Percentiles rank a stretch among this genome's conserved stretches.
These are phyloP conservation scores for Mermis nigrescens DNA, from an alignment of 2,888 invertebrate species.

Conservation along the genomic window DNA sequence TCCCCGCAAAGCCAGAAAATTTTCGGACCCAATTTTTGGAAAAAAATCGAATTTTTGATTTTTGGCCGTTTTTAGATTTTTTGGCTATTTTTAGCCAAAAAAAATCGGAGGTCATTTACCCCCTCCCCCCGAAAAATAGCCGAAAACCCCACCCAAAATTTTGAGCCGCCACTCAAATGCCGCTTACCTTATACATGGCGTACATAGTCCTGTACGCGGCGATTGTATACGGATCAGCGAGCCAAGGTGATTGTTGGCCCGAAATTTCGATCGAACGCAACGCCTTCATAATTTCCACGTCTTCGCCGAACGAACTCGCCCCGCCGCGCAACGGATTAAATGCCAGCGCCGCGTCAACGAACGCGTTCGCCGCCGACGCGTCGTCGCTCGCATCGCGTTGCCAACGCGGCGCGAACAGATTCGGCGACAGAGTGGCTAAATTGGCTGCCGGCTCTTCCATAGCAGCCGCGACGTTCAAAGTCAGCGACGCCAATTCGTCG, in stretches of 20 bases:
- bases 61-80: too few species aligned
- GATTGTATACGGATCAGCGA: not conserved
- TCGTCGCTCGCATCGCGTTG: too few species aligned
- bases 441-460: not conserved
- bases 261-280: not conserved
- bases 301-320: not conserved
- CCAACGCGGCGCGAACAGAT: too few species aligned
- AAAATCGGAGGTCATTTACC: too few species aligned
- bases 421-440: not conserved
- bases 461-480: not conserved
- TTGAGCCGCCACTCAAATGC: too few species aligned
- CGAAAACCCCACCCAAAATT: too few species aligned
- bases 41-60: too few species aligned
- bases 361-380: not conserved
- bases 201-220: not conserved
- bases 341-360: not conserved
- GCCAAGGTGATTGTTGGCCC: not conserved
- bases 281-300: not conserved
- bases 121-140: too few species aligned
- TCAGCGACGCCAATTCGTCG: not conserved
- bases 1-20: too few species aligned
- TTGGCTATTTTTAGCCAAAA: too few species aligned
- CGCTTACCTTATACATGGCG: not conserved
- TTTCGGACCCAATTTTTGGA: too few species aligned
- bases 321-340: not conserved